phyloP scores from a whole-genome alignment of 2,113 vertebrate genomes.

The Anarhynchus alexandrinus region DNA sequence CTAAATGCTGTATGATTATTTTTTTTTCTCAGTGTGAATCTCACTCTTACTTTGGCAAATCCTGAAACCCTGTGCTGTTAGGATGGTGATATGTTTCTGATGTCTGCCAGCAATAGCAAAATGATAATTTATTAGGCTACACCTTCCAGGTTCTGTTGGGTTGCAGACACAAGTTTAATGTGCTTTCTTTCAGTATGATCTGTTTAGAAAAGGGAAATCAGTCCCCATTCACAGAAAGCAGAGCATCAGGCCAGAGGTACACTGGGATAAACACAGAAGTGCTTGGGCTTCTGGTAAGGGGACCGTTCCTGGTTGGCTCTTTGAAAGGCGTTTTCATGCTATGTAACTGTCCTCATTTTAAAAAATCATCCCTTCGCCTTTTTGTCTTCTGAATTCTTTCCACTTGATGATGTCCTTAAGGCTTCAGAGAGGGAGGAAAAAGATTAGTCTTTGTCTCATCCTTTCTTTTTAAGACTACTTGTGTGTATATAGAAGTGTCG shows the following conservation, averaged over 20 bases:
- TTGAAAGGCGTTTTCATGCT: neutral
- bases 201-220: neutral
- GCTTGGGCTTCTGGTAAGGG: neutral
- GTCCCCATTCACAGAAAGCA: neutral
- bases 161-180: neutral
- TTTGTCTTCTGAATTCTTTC: neutral
- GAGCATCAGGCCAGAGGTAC: too few species aligned
- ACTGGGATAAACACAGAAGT: neutral
- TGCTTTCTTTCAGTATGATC: neutral
- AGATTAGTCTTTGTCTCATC: neutral
- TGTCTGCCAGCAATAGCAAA: neutral
- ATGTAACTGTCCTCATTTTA: neutral
- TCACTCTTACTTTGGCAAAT: neutral
- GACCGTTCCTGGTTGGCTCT: neutral
- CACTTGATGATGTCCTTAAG: neutral
- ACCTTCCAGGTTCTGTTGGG: neutral
- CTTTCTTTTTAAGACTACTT: neutral
- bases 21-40: neutral
- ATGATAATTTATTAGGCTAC: neutral
- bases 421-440: neutral
- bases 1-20: neutral
- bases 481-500: rapidly evolving
- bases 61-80: neutral
- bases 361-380: neutral
- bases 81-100: neutral